These are phyloP conservation scores for Diadema setosum DNA, from an alignment of 35 echinoderm and acorn worm genomes.

Conservation along the genomic window DNA sequence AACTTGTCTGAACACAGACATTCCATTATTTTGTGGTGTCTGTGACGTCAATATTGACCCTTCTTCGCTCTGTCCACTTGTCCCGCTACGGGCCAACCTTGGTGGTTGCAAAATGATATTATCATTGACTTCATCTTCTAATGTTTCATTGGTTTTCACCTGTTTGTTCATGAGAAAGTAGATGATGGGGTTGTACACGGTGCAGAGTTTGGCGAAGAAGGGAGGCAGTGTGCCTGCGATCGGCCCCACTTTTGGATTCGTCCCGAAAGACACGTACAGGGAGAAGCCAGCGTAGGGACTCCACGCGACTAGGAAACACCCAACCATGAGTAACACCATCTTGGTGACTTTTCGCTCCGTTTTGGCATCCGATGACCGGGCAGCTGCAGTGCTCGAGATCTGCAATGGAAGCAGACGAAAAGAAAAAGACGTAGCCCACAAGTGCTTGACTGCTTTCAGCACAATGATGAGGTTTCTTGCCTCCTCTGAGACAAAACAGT, in stretches of 20 bases:
- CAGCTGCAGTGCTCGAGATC: background rate
- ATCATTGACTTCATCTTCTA: too few relatives aligned
- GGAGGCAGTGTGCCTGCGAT: constrained; percentile 42
- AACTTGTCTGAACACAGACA: too few relatives aligned
- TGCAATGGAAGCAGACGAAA: background rate
- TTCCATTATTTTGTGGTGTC: too few relatives aligned
- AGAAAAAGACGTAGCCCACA: too few relatives aligned
- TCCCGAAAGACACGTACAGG: constrained; percentile 60
- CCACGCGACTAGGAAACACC: constrained; percentile 70
- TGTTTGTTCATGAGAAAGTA: constrained; percentile 89
- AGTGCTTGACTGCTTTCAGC: too few relatives aligned
- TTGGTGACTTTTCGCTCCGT: constrained; percentile 45
- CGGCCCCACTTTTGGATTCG: constrained; percentile 19
- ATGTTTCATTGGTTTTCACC: too few relatives aligned
- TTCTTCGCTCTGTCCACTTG: too few relatives aligned
- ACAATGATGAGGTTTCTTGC: too few relatives aligned
- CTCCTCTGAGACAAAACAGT: too few relatives aligned
- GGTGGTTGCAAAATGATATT: too few relatives aligned
- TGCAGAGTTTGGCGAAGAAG: constrained; percentile 82
- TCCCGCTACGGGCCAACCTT: too few relatives aligned
- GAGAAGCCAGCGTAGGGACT: constrained; percentile 62
- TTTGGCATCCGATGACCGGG: background rate
- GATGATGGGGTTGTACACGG: constrained; percentile 82
- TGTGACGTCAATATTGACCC: too few relatives aligned
- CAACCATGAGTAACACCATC: constrained; percentile 74